A percentile compares a stretch with the other conserved stretches of the same genome.
These are phyloP conservation scores for Plebejus melissa DNA, from an alignment of 2,888 invertebrate species.

Conservation along the genomic window DNA sequence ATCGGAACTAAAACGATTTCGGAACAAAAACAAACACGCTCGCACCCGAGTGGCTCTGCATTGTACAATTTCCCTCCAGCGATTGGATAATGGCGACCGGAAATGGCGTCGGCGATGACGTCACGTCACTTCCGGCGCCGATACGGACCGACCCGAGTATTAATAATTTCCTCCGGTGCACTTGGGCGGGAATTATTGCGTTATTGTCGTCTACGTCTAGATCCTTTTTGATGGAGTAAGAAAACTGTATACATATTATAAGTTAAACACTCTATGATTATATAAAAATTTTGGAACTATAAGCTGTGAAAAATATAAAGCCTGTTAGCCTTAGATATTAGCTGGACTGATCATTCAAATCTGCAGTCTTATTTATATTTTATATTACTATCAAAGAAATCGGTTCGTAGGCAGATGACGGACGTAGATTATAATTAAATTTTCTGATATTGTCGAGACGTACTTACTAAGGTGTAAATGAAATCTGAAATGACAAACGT, in stretches of 20 bases:
- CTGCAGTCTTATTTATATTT: too few species aligned
- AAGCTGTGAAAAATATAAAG: too few species aligned
- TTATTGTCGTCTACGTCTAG: not conserved
- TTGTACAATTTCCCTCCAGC: slow-evolving; percentile 51
- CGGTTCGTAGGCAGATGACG: too few species aligned
- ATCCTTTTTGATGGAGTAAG: not conserved
- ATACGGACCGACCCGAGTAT: slow-evolving; percentile 38
- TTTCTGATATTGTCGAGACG: too few species aligned
- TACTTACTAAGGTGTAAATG: too few species aligned
- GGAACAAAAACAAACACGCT: slow-evolving; percentile 22
- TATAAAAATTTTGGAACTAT: too few species aligned
- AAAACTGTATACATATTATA: not conserved
- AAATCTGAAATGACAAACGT: too few species aligned
- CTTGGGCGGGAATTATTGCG: slow-evolving; percentile 11
- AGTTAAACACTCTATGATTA: too few species aligned
- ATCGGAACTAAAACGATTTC: slow-evolving; percentile 23
- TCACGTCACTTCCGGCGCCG: slow-evolving; percentile 46
- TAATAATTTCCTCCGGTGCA: slow-evolving; percentile 27
- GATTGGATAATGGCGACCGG: slow-evolving; percentile 62
- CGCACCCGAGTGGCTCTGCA: slow-evolving; percentile 31
- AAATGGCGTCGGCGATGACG: slow-evolving; percentile 60
- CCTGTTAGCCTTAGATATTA: too few species aligned
- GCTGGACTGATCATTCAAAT: too few species aligned
- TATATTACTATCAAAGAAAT: too few species aligned
- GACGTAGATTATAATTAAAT: too few species aligned